Evolutionary conservation across 92 coral and sea anemone genomes (phyloP), one percentile per base, ranked within the genome.

Genomic region (Epizoanthus ramosus): DNA sequence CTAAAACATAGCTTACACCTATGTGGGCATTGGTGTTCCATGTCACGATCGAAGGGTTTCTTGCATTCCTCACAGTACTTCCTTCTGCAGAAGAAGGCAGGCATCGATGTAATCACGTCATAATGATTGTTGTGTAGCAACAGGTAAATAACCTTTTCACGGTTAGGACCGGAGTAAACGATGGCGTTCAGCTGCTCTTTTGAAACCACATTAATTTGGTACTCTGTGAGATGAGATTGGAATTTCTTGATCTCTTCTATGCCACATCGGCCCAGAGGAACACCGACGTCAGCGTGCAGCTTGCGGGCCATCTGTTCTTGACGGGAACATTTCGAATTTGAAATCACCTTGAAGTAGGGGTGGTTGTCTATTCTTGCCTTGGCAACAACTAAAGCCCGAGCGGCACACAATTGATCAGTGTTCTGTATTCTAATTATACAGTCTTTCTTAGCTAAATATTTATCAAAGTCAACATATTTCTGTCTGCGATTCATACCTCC

Each of bases 51-150:
- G 41, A 71, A 90, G 8, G 84, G 87, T 61, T 87, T 87, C 50
- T 80, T n/a, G 53, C 94, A 91, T 4, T 81, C 19, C 7, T 69
- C 68, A 56, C 91, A 91, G 43, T 35, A 87, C 12, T 85, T 57
- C 53, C 66, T 75, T 14, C 89, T 33, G n/a, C 72, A 39, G 16
- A 83, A 61, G 57, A 87, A 90, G 17, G 79, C 88, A 13, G 87
- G 58, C 87, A 90, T 73, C 1, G 79, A 68, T 1, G 86, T 91
- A 3, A 91, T 88, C 18, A 88, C 70, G 54, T 91, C 95, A 50
- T 66, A 88, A 54, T 88, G 86, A 2, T 71, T 43, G 47, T 88
- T 59, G 28, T 85, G 85, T 2, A 52, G 74, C 68, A 64, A 70
- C 3, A 91, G 25, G 63, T 87, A 87, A 13, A 91, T 35, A 6